Base-by-base conservation (phyloP, 2,888 invertebrate species). In the Andrena dorsata region DNA sequence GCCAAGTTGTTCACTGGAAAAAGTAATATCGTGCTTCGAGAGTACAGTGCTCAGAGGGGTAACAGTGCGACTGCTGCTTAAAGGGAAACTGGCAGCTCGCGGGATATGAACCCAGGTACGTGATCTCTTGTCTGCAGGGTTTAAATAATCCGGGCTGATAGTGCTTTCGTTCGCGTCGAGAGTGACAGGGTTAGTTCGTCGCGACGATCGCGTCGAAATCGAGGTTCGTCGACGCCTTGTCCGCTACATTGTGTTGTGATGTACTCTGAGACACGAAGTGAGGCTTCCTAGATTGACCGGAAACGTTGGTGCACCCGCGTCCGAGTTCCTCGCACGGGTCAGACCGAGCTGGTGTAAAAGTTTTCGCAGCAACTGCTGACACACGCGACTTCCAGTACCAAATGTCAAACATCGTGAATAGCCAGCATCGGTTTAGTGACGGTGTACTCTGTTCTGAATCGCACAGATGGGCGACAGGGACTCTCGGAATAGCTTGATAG, bases 51-150 rank as follows among this genome's bases (percentile, higher is more conserved):
- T 61, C 60, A 61, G 35, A 86, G 56, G 80, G 66, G 74, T 70
- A 82, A 84, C 76, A 84, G 88, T 82, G 86, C 80, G 72, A 69
- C 87, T 86, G 84, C 84, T 80, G 66, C 64, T 78, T 61, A 76
- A 80, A 86, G 86, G 87, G 83, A 92, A 92, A 90, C 90, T 90
- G 92, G 90, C 90, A 91, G 90, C 88, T 83, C 82, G 82, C 91
- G 90, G 93, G 93, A 93, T 93, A 93, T 93, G 93, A 92, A 91
- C 93, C 92, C 93, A 93, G 93, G 93, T 93, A 92, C 85, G 93
- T 92, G 89, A 66, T 72, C 70, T 76, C 47, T 68, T 58, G 80
- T 76, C 74, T 68, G 70, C 58, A 35, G 73, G 72, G 32, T 28
- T 32, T 23, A 56, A 47, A 66, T 61, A 20, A 20, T 8, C 32